Evolutionary conservation across 2,888 invertebrate genomes (phyloP), one percentile per base, ranked within the genome.

Genomic region (Entomobrya multifasciata): DNA sequence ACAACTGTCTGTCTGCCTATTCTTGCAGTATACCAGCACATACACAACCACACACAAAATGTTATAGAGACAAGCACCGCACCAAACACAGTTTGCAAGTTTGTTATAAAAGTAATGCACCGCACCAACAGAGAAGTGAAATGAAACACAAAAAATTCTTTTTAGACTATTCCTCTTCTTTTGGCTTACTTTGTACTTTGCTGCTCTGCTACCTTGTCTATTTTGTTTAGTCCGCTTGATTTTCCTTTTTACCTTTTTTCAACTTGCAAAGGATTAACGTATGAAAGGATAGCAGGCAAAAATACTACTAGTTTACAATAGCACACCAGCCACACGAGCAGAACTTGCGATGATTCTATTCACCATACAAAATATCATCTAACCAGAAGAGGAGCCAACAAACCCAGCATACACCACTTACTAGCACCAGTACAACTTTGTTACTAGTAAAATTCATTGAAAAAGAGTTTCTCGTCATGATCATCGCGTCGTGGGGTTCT

Each of bases 1-100:
- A 85, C 85, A 85, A 85, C 85, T 85, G 85, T 85, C 79, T 76
- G 60, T 52, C 49, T 83, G 36, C 36, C 36, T 52, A 30, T 17
- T 60, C 27, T 70, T 49, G 36, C 70, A 49, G 13, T n/a, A 15
- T 5, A 70, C 47, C 47, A 44, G 17, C 47, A 36, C 15, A 36
- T 52, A 74, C 77, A 77, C 10, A 30, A 77, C 57, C 30, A n/a
- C 57, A 57, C 20, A 57, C 20, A n/a, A n/a, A n/a, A 36, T 30
- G 55, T 41, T 65, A 27, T 62, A 65, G 13, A 22, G 17, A 25
- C 60, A 17, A 36, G 8, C 36, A 41, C 67, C 36, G n/a, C n/a
- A n/a, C n/a, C 70, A 70, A 20, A 22, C 47, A 70, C 10, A 70
- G 6, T 49, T 36, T 36, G 36, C 8, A 36, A 36, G 36, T 6